Conservation (phyloP, 2,113 vertebrate genomes). For the Apteryx mantelli region DNA sequence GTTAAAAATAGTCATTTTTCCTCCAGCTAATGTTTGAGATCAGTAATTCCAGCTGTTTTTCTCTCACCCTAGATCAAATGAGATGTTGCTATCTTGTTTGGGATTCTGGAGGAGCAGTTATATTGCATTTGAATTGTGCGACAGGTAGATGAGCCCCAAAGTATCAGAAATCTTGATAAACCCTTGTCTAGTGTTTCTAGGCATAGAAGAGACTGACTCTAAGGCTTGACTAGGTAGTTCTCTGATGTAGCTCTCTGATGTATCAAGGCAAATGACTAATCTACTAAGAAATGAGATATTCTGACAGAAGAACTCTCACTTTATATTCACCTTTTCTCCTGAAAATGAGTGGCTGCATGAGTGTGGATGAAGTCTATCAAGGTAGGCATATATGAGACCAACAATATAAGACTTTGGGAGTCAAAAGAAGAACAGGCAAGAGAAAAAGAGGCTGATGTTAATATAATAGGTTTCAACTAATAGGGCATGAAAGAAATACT, state of each 20-base stretch:
- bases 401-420: not conserved
- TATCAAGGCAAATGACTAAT: not conserved
- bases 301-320: not conserved
- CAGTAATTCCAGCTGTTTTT: not conserved
- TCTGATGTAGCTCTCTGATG: too few relatives aligned
- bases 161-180: not conserved
- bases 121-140: not conserved
- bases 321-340: not conserved
- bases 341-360: not conserved
- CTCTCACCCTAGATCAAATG: not conserved
- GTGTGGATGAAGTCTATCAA: not conserved
- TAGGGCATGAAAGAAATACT: not conserved
- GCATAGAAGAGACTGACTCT: not conserved
- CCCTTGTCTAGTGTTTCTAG: not conserved
- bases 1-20: not conserved
- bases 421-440: not conserved
- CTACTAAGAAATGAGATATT: too few relatives aligned
- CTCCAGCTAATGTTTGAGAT: not conserved
- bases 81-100: not conserved
- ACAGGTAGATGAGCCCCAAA: not conserved
- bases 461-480: not conserved
- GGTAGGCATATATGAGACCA: too few relatives aligned
- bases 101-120: not conserved
- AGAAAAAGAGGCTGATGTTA: not conserved
- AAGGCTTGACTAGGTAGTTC: not conserved